These are phyloP conservation scores for Lepeophtheirus nordmannii DNA, from an alignment of 2,888 invertebrate genomes.

Conservation along the genomic window DNA sequence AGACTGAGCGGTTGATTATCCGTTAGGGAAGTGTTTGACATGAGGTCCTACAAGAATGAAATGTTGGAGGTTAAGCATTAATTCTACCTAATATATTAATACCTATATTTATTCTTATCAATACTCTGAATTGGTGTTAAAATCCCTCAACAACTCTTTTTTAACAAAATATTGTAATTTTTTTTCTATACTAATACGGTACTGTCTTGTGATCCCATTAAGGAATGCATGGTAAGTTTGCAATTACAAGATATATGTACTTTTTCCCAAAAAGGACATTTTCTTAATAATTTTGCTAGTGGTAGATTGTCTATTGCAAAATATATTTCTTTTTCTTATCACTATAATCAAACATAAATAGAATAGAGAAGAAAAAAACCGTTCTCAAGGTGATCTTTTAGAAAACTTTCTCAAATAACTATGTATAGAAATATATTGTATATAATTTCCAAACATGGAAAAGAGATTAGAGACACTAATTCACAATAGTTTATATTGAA, in stretches of 20 bases:
- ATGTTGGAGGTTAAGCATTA: not conserved
- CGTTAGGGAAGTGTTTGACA: conserved; percentile 3
- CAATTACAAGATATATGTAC: not conserved
- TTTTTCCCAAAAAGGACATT: not conserved
- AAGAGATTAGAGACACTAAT: too few relatives aligned
- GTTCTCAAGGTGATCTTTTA: not conserved
- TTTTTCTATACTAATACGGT: too few relatives aligned
- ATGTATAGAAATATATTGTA: not conserved
- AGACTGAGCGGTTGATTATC: conserved; percentile 12
- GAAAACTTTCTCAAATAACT: not conserved
- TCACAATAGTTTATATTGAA: too few relatives aligned
- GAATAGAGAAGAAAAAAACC: not conserved
- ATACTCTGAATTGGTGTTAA: too few relatives aligned
- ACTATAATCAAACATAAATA: not conserved
- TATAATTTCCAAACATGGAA: too few relatives aligned
- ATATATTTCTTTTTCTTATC: not conserved
- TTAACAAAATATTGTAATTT: too few relatives aligned
- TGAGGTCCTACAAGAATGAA: not conserved
- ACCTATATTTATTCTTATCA: too few relatives aligned
- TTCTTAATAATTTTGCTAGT: not conserved
- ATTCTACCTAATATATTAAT: too few relatives aligned
- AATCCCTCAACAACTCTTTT: too few relatives aligned
- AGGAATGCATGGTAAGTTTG: not conserved
- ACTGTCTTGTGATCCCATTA: too few relatives aligned
- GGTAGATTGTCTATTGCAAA: not conserved